Conservation (phyloP, 2,888 invertebrate species). For the Hirtodrosophila histrioides region DNA sequence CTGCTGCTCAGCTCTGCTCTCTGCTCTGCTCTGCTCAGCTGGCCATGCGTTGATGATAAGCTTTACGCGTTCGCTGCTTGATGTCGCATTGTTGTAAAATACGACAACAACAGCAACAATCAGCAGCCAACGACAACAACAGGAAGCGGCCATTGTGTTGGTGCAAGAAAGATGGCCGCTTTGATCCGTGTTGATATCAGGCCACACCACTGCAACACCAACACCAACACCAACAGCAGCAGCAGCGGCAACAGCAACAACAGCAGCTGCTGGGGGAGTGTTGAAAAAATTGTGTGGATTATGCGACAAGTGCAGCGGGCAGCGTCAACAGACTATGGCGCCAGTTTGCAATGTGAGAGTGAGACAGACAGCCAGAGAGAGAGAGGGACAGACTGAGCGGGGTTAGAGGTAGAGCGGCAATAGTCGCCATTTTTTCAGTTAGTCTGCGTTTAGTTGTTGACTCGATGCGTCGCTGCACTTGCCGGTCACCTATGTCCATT, state of each 20-base stretch:
- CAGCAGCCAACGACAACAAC: conserved; percentile 57
- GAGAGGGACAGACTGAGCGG: not conserved
- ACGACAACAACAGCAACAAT: conserved; percentile 42
- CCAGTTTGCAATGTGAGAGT: conserved; percentile 9
- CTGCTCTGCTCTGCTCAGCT: conserved; percentile 55
- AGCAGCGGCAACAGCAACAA: conserved; percentile 21
- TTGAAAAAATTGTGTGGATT: conserved; percentile 66
- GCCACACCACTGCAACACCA: conserved; percentile 55
- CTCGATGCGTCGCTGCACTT: conserved; percentile 35
- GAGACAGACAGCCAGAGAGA: not conserved
- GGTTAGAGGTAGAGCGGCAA: conserved; percentile 2
- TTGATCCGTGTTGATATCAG: conserved; percentile 77
- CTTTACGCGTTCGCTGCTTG: conserved; percentile 76
- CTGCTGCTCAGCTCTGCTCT: conserved; percentile 17
- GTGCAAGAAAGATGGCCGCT: conserved; percentile 78
- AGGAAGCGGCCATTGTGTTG: conserved; percentile 59
- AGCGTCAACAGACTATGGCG: conserved; percentile 53
- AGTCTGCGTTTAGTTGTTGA: conserved; percentile 74
- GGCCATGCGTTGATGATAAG: conserved; percentile 77
- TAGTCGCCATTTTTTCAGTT: conserved; percentile 27
- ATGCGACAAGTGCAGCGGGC: conserved; percentile 73
- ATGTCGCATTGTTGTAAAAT: conserved; percentile 69
- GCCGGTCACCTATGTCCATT: conserved; percentile 41
- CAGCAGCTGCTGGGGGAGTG: conserved; percentile 17
- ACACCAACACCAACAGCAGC: conserved; percentile 37